A percentile compares a stretch with the other conserved stretches of the same genome.
Evolutionary conservation across 2,113 vertebrate genomes (phyloP).

Genomic region (Gymnocephalus cernua): DNA sequence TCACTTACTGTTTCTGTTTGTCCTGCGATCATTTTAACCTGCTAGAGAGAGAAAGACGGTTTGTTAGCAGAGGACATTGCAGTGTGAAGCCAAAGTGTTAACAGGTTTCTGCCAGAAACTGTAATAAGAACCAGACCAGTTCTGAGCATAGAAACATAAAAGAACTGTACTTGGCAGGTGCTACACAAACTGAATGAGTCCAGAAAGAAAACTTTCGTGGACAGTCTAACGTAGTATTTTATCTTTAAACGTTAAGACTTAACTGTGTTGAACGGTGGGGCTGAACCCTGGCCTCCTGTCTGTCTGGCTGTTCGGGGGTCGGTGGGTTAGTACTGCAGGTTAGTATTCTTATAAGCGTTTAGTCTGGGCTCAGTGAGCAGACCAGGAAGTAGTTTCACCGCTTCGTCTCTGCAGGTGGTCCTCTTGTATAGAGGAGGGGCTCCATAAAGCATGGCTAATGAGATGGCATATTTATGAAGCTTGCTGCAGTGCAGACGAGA

Average conservation of each 20-base stretch:
- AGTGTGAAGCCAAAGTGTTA: constrained; percentile 9
- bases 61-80: constrained; percentile 21
- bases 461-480: constrained; percentile 59
- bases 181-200: constrained; percentile 17
- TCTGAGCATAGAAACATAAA: constrained; percentile 35
- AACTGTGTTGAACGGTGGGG: constrained; percentile 6
- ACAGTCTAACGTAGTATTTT: not conserved
- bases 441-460: constrained; percentile 63
- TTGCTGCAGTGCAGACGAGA: constrained; percentile 6
- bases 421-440: constrained; percentile 63
- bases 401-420: constrained; percentile 48
- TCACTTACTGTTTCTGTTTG: constrained; percentile 63
- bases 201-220: constrained; percentile 8
- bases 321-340: constrained; percentile 39
- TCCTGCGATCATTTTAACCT: constrained; percentile 68
- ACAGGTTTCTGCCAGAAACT: constrained; percentile 23
- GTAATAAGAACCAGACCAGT: constrained; percentile 45
- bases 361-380: constrained; percentile 30
- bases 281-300: constrained; percentile 29
- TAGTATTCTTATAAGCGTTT: constrained; percentile 43
- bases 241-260: constrained; percentile 20
- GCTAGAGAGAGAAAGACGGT: constrained; percentile 56
- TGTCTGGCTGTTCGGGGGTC: constrained; percentile 6
- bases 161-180: constrained; percentile 48
- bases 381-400: constrained; percentile 58